A percentile compares a stretch with the other conserved stretches of the same genome.
Evolutionary conservation across 2,888 invertebrate species (phyloP).

Genomic region (Sesia apiformis): DNA sequence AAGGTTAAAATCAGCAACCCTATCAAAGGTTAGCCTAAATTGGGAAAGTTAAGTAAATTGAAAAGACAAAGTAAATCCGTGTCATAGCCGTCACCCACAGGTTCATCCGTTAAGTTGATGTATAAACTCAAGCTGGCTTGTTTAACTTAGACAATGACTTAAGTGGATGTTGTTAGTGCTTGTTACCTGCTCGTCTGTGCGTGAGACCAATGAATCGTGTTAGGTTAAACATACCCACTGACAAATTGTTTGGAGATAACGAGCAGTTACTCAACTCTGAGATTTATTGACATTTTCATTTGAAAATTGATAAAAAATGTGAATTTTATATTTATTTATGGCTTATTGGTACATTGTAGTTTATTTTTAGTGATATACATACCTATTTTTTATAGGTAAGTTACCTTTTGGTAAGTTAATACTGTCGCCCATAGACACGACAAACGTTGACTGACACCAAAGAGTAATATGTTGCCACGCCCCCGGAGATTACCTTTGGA

Average conservation of each 20-base stretch:
- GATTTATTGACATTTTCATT: too few species aligned
- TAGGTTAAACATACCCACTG: conserved; percentile 14
- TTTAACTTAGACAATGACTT: conserved; percentile 33
- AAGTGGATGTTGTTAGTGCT: conserved; percentile 28
- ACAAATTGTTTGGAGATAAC: conserved; percentile 26
- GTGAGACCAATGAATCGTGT: conserved; percentile 23
- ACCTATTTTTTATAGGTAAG: too few species aligned
- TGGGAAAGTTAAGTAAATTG: conserved; percentile 29
- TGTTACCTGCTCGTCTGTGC: conserved; percentile 19
- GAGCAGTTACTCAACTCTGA: too few species aligned
- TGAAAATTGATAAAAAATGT: too few species aligned
- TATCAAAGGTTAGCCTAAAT: conserved; percentile 16
- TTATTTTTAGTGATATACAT: too few species aligned
- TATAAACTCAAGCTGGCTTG: conserved; percentile 17
- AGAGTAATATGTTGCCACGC: too few species aligned
- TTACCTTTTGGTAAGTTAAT: too few species aligned
- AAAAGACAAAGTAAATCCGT: conserved; percentile 35
- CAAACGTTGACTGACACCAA: too few species aligned
- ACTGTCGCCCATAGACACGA: too few species aligned
- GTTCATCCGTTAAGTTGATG: conserved; percentile 11
- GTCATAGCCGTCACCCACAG: conserved; percentile 30
- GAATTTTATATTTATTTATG: too few species aligned
- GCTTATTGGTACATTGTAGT: too few species aligned
- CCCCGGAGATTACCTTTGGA: too few species aligned
- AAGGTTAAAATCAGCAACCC: not conserved